phyloP scores from a whole-genome alignment of 37 sponge, comb jelly and placozoan species.

The Ianthella basta region DNA sequence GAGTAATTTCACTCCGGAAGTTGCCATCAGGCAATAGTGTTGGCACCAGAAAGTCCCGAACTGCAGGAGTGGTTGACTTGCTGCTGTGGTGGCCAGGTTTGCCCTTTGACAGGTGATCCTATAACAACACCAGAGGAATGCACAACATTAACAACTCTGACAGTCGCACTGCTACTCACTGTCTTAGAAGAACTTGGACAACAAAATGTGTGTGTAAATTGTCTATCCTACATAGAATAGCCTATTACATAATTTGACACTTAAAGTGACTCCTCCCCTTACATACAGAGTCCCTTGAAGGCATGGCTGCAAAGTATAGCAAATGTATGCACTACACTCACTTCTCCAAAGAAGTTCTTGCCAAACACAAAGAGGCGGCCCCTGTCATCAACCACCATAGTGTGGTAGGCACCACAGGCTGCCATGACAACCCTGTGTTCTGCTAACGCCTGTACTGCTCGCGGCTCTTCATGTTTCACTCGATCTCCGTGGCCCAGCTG shows the following conservation, averaged over 20 bases:
- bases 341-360: constrained; percentile 25
- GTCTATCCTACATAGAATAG: neutral
- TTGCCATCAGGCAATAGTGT: neutral
- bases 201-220: no score
- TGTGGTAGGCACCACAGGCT: constrained; percentile 75
- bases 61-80: neutral
- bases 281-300: no score
- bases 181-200: no score
- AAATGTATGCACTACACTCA: neutral
- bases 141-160: neutral
- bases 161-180: no score
- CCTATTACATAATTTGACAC: no score
- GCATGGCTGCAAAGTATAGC: no score
- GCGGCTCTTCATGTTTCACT: constrained; percentile 59
- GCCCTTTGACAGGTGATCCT: neutral
- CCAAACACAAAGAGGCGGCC: constrained; percentile 25
- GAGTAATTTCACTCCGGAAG: neutral
- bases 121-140: neutral
- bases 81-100: neutral
- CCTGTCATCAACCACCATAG: constrained; percentile 30
- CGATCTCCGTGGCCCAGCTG: constrained; percentile 77
- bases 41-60: constrained; percentile 7
- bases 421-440: constrained; percentile 47
- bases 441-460: constrained; percentile 36
- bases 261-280: no score